Evolutionary conservation across 92 coral and sea anemone genomes (phyloP).

Genomic region (Parazoanthus atlanticus): DNA sequence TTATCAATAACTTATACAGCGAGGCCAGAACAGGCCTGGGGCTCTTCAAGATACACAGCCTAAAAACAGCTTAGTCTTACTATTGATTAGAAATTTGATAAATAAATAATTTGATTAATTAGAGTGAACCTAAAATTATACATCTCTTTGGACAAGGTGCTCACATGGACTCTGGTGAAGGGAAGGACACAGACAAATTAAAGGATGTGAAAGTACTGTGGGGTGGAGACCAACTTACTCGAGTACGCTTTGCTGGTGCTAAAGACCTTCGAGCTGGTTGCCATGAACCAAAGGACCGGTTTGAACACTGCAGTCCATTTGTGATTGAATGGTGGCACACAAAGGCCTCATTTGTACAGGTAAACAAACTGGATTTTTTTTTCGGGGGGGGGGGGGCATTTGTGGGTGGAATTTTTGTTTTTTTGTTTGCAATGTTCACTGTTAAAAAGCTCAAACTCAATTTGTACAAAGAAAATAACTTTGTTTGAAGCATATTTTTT

Average conservation of each 20-base stretch:
- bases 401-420: background rate
- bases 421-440: background rate
- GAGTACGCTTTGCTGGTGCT: constrained; percentile 65
- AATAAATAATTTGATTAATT: too few species aligned
- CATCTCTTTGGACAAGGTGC: background rate
- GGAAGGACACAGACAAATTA: constrained; percentile 51
- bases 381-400: background rate
- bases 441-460: too few species aligned
- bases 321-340: constrained; percentile 65
- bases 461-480: too few species aligned
- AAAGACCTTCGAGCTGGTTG: constrained; percentile 57
- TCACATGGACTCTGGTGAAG: constrained; percentile 8
- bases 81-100: too few species aligned
- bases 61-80: too few species aligned
- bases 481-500: too few species aligned
- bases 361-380: constrained; percentile 3
- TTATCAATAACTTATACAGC: too few species aligned
- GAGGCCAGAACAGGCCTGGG: too few species aligned
- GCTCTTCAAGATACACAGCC: too few species aligned
- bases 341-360: constrained; percentile 65
- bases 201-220: constrained; percentile 57
- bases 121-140: too few species aligned
- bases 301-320: constrained; percentile 70
- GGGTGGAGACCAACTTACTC: constrained; percentile 63
- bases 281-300: constrained; percentile 62